Percentiles rank a stretch among this genome's conserved stretches.
Conservation (phyloP, 2,888 invertebrate species). For the Sycophila texana region DNA sequence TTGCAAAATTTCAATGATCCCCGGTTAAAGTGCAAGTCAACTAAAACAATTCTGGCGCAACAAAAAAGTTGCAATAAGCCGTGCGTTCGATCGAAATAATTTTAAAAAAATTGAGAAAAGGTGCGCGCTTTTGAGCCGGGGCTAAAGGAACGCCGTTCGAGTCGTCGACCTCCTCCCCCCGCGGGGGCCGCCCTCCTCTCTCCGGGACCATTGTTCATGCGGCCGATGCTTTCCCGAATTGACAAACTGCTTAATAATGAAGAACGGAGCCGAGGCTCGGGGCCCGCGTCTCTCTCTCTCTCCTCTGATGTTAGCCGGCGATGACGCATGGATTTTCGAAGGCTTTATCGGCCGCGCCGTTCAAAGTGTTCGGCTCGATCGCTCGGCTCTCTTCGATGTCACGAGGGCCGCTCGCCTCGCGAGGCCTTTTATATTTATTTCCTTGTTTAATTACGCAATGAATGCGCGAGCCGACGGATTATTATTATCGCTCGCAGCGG, state of each 20-base stretch:
- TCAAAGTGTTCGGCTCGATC: slow-evolving; percentile 40
- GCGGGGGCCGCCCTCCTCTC: background rate
- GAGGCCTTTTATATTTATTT: slow-evolving; percentile 47
- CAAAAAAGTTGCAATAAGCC: background rate
- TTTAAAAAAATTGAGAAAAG: background rate
- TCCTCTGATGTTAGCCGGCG: slow-evolving; percentile 52
- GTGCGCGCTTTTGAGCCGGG: background rate
- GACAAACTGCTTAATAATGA: slow-evolving; percentile 57
- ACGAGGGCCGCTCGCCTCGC: slow-evolving; percentile 22
- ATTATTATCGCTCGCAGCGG: slow-evolving; percentile 18
- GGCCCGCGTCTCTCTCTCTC: slow-evolving; percentile 1
- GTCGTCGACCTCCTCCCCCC: slow-evolving; percentile 33
- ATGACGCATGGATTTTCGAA: slow-evolving; percentile 58
- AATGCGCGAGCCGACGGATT: slow-evolving; percentile 42
- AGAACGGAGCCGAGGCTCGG: slow-evolving; percentile 19
- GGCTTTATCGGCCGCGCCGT: slow-evolving; percentile 43
- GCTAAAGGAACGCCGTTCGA: slow-evolving; percentile 42
- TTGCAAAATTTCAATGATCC: no score
- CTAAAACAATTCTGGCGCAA: no score
- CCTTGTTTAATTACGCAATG: slow-evolving; percentile 55
- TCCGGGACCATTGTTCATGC: slow-evolving; percentile 38
- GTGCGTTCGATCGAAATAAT: background rate
- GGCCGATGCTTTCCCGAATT: slow-evolving; percentile 52
- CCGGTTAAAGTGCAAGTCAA: no score
- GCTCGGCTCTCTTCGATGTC: slow-evolving; percentile 46